phyloP scores from a whole-genome alignment of 2,888 invertebrate species.

The Penaeus monodon region DNA sequence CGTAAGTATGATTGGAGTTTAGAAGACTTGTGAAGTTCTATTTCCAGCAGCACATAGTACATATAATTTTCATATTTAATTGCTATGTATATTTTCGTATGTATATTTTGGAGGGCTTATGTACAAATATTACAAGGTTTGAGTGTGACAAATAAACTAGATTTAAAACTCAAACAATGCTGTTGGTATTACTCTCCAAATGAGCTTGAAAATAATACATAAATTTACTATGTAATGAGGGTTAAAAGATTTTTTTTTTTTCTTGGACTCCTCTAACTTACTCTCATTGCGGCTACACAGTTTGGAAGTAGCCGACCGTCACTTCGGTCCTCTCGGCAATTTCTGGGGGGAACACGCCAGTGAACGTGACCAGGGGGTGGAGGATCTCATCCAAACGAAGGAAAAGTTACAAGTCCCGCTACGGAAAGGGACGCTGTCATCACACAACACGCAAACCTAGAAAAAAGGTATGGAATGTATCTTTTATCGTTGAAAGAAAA shows the following conservation, averaged over 20 bases:
- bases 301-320: conserved; percentile 90
- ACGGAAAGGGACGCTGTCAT: conserved; percentile 42
- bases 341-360: conserved; percentile 90
- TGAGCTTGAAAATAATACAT: no score
- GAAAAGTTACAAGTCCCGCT: conserved; percentile 43
- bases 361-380: conserved; percentile 90
- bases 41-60: no score
- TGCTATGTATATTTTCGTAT: no score
- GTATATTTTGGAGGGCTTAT: no score
- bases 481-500: neutral
- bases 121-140: no score
- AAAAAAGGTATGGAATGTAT: conserved; percentile 43
- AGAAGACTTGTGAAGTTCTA: no score
- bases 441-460: conserved; percentile 12
- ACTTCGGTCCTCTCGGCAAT: conserved; percentile 85
- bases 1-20: no score
- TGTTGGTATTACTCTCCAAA: no score
- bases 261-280: neutral
- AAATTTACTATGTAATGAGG: neutral
- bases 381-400: conserved; percentile 79
- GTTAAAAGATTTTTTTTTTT: neutral
- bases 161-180: no score
- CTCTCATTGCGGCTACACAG: conserved; percentile 71
- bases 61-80: no score
- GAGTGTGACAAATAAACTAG: no score